These are phyloP conservation scores for Pluvianellus socialis DNA, from an alignment of 2,113 vertebrate genomes.

Conservation along the genomic window DNA sequence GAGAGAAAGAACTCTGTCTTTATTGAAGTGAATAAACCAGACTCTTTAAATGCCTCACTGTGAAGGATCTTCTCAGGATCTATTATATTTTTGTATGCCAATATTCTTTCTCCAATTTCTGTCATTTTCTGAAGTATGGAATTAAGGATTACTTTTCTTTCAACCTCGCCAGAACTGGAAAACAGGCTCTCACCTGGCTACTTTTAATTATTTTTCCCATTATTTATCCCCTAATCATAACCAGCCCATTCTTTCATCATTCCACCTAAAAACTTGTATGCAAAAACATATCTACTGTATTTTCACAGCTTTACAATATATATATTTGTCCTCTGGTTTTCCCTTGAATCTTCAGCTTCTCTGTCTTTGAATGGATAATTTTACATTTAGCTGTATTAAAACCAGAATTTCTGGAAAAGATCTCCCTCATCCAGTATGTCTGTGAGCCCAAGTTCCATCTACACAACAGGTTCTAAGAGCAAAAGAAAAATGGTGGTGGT, in stretches of 20 bases:
- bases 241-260: background rate
- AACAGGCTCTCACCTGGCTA: background rate
- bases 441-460: background rate
- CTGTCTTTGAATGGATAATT: background rate
- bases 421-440: background rate
- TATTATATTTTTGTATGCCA: background rate
- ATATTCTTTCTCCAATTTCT: background rate
- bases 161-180: background rate
- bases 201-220: background rate
- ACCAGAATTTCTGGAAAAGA: background rate
- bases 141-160: background rate
- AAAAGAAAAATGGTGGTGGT: background rate
- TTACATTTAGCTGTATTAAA: background rate
- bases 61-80: background rate
- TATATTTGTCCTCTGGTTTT: background rate
- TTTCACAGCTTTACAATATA: background rate
- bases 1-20: background rate
- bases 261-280: background rate
- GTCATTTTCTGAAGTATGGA: background rate
- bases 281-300: background rate
- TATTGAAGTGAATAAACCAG: background rate
- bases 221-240: background rate
- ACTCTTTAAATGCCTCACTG: background rate
- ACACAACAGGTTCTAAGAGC: background rate
- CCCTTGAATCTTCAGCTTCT: background rate